Base-by-base conservation (phyloP, 2,113 vertebrate species). In the Coregonus clupeaformis region DNA sequence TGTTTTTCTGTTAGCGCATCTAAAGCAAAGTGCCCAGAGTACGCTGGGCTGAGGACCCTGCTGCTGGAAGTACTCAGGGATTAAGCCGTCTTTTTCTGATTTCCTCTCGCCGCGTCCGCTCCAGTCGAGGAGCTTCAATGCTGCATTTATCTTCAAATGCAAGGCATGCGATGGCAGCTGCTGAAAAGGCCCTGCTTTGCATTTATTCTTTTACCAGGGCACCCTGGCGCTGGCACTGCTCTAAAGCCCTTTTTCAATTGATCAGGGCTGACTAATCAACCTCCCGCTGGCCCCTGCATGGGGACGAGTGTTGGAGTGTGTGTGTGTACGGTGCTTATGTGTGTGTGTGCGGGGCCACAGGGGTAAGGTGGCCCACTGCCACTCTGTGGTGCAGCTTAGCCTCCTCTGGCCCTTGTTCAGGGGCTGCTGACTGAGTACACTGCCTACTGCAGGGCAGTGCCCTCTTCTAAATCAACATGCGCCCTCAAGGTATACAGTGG, bases 201-300 rank as follows among this genome's bases (percentile, higher is more conserved):
- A 91, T 91, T 82, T 90, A 90, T 92, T 85, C 89, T 86, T 89
- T 89, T 87, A 91, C 86, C 81, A 83, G 82, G 82, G 80, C 82
- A 36, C 82, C 82, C 77, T 71, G 78, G 86, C 64, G 2, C 82
- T 86, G 77, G 84, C 81, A 79, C 82, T 88, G 82, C 89, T 87
- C 80, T 82, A 88, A 88, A 91, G 82, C 89, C 78, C 76, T 81
- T 75, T 88, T 87, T 84, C 80, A 80, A 87, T 92, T 90, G 87
- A 90, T 90, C 89, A 84, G 68, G 76, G 78, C 77, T 52, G 73
- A 86, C 85, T 91, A 90, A 91, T 91, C 79, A 75, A 89, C 86
- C 86, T 84, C 89, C 89, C 67, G 62, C 85, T 77, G 82, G 83
- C 77, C 66, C 27, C 77, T 82, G 30, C 1, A 29, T 55, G 47